Percentiles rank a stretch among this genome's conserved stretches.
phyloP scores from a whole-genome alignment of 2,888 invertebrate genomes.

The Lissocephala sabroskyi region DNA sequence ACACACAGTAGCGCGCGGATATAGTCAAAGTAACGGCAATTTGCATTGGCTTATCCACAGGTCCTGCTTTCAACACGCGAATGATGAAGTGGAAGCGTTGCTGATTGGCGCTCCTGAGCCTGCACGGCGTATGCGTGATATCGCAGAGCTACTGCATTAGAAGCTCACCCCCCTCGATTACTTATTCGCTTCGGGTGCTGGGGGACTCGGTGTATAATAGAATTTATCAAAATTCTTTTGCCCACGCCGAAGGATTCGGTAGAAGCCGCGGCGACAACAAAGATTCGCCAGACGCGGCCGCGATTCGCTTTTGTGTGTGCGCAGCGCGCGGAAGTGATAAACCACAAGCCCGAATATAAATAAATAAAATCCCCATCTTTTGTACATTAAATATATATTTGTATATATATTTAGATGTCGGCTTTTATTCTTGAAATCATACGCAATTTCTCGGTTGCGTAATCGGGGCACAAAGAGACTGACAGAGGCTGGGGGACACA shows the following conservation, averaged over 20 bases:
- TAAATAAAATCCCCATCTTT: conserved; percentile 26
- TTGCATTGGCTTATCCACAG: background rate
- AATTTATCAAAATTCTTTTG: conserved; percentile 48
- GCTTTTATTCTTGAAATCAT: conserved; percentile 49
- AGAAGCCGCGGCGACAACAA: too few species aligned
- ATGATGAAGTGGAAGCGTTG: conserved; percentile 40
- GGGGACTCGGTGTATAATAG: conserved; percentile 56
- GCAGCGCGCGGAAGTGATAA: conserved; percentile 50
- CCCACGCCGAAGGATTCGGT: conserved; percentile 26
- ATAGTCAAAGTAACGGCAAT: conserved; percentile 19
- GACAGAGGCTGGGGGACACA: too few species aligned
- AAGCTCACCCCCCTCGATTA: background rate
- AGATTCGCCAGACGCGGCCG: conserved; percentile 10
- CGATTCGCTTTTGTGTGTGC: conserved; percentile 29
- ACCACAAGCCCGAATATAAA: conserved; percentile 18
- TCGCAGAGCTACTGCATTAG: conserved; percentile 1
- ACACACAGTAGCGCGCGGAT: too few species aligned
- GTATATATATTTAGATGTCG: conserved; percentile 62
- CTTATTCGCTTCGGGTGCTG: background rate
- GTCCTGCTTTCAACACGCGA: too few species aligned
- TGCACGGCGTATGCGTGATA: background rate
- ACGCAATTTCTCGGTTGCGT: background rate
- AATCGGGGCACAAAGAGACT: background rate
- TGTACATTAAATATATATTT: conserved; percentile 63
- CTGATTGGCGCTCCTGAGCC: conserved; percentile 38